Base-by-base conservation (phyloP, 2,113 vertebrate genomes). In the Sarotherodon lohbergeri region DNA sequence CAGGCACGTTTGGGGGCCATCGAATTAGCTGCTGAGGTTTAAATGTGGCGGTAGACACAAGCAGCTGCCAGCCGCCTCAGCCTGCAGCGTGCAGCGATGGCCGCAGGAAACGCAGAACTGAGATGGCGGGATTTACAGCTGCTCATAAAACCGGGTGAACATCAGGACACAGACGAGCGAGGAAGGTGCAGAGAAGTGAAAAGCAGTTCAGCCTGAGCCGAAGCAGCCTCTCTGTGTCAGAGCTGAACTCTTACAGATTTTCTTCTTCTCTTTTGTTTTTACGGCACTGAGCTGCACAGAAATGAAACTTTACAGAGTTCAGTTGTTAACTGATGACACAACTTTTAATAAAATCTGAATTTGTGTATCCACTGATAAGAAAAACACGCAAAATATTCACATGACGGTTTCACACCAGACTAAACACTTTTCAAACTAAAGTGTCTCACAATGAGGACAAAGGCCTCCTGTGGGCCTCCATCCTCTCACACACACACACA, bases 1-100 rank as follows among this genome's bases (percentile, higher is more conserved):
- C 29, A 76, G 85, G 84, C 94, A 94, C 27, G 92, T 88, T 82
- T 13, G 50, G 34, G 50, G 80, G 81, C 85, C 80, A 59, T 92
- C 73, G 83, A 92, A 93, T 92, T 90, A 94, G 86, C 87, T 86
- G 82, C 80, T 55, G 84, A 71, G 85, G 81, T 82, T 66, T 90
- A 84, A 89, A 68, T 86, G 91, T 83, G 84, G 90, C 82, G 55
- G 80, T 27, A 73, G 73, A 90, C 92, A 81, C 81, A 83, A 52
- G 88, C 83, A 27, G 81, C 88, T 92, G 86, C 88, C 86, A 88
- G 79, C 68, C 27, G 73, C 84, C 89, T 85, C 76, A 80, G 63
- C 81, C 57, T 71, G 11, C 48, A 73, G 61, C 8, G 32, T 76
- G 87, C 50, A 89, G 24, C 27, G 48, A 16, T 63, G 85, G 55